phyloP scores from a whole-genome alignment of 2,113 vertebrate genomes.

The Corythoichthys intestinalis region DNA sequence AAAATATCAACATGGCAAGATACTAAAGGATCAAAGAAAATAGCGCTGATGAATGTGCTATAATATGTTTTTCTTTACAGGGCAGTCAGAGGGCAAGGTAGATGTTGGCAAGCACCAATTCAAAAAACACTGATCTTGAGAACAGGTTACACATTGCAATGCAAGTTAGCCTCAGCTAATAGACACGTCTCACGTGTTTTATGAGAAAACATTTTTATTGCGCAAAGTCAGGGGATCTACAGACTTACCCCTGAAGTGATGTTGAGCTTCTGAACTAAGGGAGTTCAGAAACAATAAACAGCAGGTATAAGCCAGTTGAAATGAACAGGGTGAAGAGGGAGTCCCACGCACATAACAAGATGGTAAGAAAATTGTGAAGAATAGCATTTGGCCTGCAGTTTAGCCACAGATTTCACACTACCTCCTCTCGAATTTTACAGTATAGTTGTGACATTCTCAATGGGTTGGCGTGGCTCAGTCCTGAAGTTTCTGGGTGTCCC shows the following conservation, averaged over 20 bases:
- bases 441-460: not conserved
- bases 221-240: conserved; percentile 33
- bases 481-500: not conserved
- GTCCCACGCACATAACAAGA: not conserved
- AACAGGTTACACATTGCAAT: not conserved
- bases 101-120: no score
- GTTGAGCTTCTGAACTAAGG: conserved; percentile 4
- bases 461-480: not conserved
- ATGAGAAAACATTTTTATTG: conserved; percentile 35
- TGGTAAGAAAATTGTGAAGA: not conserved
- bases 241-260: conserved; percentile 7
- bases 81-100: no score
- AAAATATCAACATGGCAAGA: no score
- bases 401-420: not conserved
- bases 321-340: conserved; percentile 9
- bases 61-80: no score
- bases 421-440: no score
- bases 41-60: no score
- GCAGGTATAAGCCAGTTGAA: conserved; percentile 19
- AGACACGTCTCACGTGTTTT: conserved; percentile 37
- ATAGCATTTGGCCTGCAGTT: not conserved
- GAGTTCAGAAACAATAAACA: conserved; percentile 36
- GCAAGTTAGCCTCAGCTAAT: conserved; percentile 2
- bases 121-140: not conserved
- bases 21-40: no score